These are phyloP conservation scores for Petrocephalus microphthalmus DNA, from an alignment of 2,113 vertebrate species.

Conservation along the genomic window DNA sequence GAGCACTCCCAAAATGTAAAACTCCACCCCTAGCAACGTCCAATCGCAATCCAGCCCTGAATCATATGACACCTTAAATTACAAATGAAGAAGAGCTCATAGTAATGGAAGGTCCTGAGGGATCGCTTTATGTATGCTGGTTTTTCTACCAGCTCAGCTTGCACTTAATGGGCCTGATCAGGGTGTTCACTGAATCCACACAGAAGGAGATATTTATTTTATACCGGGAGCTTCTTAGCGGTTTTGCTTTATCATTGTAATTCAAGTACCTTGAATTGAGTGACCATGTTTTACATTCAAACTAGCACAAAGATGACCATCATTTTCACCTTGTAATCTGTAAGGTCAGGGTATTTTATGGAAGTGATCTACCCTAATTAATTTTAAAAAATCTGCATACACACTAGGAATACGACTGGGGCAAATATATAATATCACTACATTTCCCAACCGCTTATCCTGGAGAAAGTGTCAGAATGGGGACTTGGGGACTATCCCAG, in stretches of 20 bases:
- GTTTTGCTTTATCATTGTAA: slow-evolving; percentile 2
- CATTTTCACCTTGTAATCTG: background rate
- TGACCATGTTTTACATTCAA: background rate
- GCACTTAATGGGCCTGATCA: background rate
- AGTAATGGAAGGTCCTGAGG: background rate
- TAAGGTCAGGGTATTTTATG: background rate
- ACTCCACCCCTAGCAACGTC: slow-evolving; percentile 23
- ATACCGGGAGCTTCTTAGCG: background rate
- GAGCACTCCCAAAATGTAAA: slow-evolving; percentile 13
- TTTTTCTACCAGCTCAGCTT: slow-evolving; percentile 2
- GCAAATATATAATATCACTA: background rate
- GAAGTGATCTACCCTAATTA: background rate
- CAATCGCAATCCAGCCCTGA: slow-evolving; percentile 31
- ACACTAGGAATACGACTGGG: background rate
- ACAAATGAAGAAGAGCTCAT: background rate
- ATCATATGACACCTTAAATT: slow-evolving; percentile 29
- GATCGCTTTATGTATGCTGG: background rate
- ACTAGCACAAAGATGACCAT: background rate
- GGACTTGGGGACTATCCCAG: background rate
- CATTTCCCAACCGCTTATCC: background rate
- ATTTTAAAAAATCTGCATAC: background rate
- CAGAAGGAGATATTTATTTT: background rate
- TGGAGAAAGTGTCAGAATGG: background rate
- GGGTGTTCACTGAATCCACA: background rate
- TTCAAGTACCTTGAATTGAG: background rate